Evolutionary conservation across 2,113 vertebrate species (phyloP).

Genomic region (Poeciliopsis prolifica): DNA sequence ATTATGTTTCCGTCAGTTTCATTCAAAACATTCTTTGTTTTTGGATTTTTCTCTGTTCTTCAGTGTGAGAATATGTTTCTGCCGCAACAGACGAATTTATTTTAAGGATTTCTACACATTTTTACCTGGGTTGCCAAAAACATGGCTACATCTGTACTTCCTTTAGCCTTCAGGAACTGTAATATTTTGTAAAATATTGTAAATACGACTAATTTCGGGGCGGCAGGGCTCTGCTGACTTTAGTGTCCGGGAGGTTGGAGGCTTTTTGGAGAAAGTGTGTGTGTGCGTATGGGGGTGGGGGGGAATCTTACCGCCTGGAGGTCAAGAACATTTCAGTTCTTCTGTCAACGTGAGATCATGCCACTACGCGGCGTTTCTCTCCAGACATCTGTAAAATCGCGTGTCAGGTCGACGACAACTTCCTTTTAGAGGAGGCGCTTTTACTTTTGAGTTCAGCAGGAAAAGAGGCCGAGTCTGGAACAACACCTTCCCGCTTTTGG

Average conservation of each 20-base stretch:
- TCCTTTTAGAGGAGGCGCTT: conserved; percentile 18
- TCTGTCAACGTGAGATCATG: conserved; percentile 40
- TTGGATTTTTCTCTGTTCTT: too few relatives aligned
- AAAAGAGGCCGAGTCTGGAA: conserved; percentile 29
- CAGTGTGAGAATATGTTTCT: neutral
- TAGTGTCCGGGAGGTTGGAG: conserved; percentile 54
- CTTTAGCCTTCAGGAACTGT: conserved; percentile 73
- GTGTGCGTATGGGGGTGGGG: neutral
- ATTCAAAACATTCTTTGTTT: neutral
- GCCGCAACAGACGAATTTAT: neutral
- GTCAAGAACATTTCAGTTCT: conserved; percentile 41
- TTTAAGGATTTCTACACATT: neutral
- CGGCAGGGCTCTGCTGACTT: conserved; percentile 46
- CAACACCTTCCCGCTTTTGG: conserved; percentile 28
- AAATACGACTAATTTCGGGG: conserved; percentile 84
- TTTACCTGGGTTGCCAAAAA: neutral
- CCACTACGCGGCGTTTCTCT: conserved; percentile 34
- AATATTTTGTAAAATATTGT: conserved; percentile 93
- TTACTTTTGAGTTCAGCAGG: conserved; percentile 15
- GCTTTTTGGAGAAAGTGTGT: conserved; percentile 39
- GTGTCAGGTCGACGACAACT: conserved; percentile 17
- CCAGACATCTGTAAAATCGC: conserved; percentile 33
- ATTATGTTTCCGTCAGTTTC: neutral
- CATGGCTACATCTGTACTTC: conserved; percentile 26
- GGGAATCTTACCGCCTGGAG: conserved; percentile 79